Base-by-base conservation (phyloP, 2,797 vertebrate genomes). In the Champsocephalus esox region DNA sequence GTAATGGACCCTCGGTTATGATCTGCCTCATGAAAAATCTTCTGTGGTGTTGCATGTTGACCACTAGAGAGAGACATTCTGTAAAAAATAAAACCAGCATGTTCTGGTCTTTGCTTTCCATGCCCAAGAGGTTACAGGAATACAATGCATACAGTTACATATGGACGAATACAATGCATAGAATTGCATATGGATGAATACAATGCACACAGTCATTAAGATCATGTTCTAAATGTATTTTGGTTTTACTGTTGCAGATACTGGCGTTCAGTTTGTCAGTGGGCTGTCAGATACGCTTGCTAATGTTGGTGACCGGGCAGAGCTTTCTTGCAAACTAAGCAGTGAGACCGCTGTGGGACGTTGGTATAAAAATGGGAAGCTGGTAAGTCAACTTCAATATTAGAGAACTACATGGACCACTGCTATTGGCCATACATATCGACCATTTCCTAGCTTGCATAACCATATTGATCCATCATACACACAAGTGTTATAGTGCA, bases 351-450 rank as follows among this genome's bases (percentile, higher is more conserved):
- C 95, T 21, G 82, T 92, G 7, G 97, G 96, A 24, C 24, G 77
- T 52, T 97, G 97, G 97, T 96, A 95, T 82, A 98, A 97, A 88
- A 94, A 97, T 48, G 96, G 96, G 16, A 92, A 95, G 38, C 87
- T 93, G 96, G 97, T 98, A 81, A 88, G 90, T 80, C 32, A 74
- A 55, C 3, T 16, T 8, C 8, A 8, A 38, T 38, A 45, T 2
- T 34, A 13, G 4, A 56, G 5, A 46, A 62, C 12, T 34, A 38
- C 0, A 0, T 19, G 2, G 8, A 70, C 13, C 14, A 21, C 19
- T 54, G 12, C 17, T 6, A 14, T 44, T 14, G 50, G 12, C 17
- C 8, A 12, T 44, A 3, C 11, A 64, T 34, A 50, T 38, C 14
- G 3, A 38, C 14, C 48, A 10, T 38, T 69, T 9, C 5, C 9